Evolutionary conservation across 2,888 invertebrate genomes (phyloP).

Genomic region (Antheraea assamensis): DNA sequence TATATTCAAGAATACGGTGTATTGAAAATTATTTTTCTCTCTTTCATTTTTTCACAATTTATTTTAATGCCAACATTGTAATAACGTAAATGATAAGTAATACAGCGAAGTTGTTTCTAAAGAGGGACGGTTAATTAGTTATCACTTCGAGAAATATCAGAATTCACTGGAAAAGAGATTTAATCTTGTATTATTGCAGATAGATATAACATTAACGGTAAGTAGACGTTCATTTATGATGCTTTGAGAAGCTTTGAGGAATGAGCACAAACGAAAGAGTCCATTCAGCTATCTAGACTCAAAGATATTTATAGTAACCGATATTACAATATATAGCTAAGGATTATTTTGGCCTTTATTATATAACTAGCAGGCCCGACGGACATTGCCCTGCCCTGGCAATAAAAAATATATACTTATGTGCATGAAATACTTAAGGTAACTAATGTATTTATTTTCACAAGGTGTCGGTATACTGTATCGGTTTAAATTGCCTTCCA

Average conservation of each 20-base stretch:
- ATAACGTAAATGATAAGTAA: not conserved
- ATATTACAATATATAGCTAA: not conserved
- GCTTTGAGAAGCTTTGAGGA: slow-evolving; percentile 18
- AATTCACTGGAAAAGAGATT: not conserved
- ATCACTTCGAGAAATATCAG: not conserved
- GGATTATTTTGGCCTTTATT: not conserved
- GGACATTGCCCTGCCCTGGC: no score
- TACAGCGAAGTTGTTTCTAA: not conserved
- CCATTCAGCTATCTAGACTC: slow-evolving; percentile 1
- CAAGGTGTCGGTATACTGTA: no score
- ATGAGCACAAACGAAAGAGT: slow-evolving; percentile 12
- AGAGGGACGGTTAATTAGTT: not conserved
- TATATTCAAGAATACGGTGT: no score
- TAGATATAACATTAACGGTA: not conserved
- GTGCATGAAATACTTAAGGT: no score
- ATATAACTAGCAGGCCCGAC: no score
- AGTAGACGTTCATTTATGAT: slow-evolving; percentile 1
- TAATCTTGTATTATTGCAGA: not conserved
- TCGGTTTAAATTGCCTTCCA: no score
- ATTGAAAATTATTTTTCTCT: no score
- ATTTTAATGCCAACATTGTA: no score
- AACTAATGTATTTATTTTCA: no score
- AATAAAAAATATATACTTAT: no score
- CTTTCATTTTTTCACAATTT: no score
- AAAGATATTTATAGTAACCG: slow-evolving; percentile 4